Evolutionary conservation across 2,113 vertebrate species (phyloP).

Genomic region (Hystrix brachyura): DNA sequence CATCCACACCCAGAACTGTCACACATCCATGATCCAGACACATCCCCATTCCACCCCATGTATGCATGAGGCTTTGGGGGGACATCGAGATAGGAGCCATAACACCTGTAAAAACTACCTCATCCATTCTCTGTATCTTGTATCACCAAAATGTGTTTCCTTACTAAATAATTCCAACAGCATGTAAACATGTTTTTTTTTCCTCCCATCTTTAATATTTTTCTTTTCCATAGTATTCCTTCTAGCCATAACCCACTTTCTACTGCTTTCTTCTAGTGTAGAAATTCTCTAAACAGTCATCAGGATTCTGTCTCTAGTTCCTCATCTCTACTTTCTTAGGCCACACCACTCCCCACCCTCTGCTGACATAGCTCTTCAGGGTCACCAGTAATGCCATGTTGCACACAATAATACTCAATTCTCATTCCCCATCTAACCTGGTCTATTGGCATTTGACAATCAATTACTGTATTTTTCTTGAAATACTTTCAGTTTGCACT

Average conservation of each 20-base stretch:
- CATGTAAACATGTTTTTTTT: background rate
- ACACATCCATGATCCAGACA: background rate
- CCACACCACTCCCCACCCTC: accelerated
- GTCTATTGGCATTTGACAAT: background rate
- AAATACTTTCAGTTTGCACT: background rate
- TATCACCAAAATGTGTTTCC: background rate
- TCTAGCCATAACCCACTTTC: background rate
- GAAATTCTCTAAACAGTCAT: background rate
- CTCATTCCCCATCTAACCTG: background rate
- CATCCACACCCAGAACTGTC: background rate
- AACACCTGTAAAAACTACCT: background rate
- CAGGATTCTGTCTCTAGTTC: background rate
- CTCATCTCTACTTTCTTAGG: background rate
- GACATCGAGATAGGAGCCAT: background rate
- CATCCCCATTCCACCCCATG: background rate
- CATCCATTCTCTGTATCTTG: background rate
- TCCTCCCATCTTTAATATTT: background rate
- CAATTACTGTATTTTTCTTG: background rate
- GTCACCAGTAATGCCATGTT: background rate
- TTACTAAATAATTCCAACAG: background rate
- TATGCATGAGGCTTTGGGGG: background rate
- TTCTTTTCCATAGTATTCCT: background rate
- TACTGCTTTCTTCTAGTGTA: background rate
- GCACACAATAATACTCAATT: background rate
- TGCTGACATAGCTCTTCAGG: background rate